Base-by-base conservation (phyloP, 2,113 vertebrate species). In the Arothron firmamentum region DNA sequence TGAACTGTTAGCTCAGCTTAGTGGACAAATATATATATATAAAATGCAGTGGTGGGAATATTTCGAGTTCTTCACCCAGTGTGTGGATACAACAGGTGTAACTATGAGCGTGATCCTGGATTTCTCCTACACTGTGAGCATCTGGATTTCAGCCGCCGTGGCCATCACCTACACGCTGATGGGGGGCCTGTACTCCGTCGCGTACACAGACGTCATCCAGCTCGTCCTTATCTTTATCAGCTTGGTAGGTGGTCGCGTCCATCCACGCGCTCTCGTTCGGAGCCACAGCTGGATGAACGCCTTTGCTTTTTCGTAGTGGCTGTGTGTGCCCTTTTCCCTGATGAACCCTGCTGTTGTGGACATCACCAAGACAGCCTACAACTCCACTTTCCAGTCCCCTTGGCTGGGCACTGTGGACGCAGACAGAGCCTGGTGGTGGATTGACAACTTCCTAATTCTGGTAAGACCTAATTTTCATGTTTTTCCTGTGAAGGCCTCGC, bases 121-220 rank as follows among this genome's bases (percentile, higher is more conserved):
- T 9, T 15, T 90, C 51, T 65, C 86, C 23, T 87, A 83, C 65
- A 75, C 71, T 6, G 60, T 83, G 21, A 85, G 85, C 62, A 85
- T 90, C 78, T 84, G 83, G 76, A 85, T 90, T 50, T 89, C 87
- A 11, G 85, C 88, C 0, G 78, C 77, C 0, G 83, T 90, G 49
- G 86, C 85, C 62, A 87, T 90, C 66, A 75, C 74, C 51, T 90
- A 90, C 77, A 90, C 88, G 0, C 79, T 90, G 58, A 43, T 90
- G 63, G 88, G 88, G 7, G 88, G 88, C 0, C 80, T 90, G 43
- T 90, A 88, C 77, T 90, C 88, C 6, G 88, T 90, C 64, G 88
- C 85, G 54, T 90, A 90, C 82, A 87, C 85, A 0, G 85, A 87
- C 66, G 72, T 85, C 56, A 83, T 87, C 3, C 85, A 87, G 68